Base-by-base conservation (phyloP, 2,888 invertebrate genomes). In the Nomada lathburiana region DNA sequence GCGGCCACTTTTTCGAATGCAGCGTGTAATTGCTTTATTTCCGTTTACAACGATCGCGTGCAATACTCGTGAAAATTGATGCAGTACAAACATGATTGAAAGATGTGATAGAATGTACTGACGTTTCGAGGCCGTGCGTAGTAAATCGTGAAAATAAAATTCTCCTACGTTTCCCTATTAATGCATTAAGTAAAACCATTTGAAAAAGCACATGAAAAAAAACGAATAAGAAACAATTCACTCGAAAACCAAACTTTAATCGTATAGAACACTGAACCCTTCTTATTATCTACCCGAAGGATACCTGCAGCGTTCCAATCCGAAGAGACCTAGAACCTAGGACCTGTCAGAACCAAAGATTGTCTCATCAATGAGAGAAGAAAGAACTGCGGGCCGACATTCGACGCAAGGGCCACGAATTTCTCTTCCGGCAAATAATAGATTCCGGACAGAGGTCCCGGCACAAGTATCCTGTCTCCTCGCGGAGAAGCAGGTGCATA, bases 401-500 rank as follows among this genome's bases (percentile, higher is more conserved):
- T 52, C 11, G 47, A 57, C 62, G 20, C 29, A 11, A 77, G 44
- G 53, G 72, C 64, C 79, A 75, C 69, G 62, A 64, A 60, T n/a
- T 52, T 80, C 47, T 29, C 72, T 80, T 77, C 84, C 73, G 70
- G 36, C 20, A 59, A 78, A 80, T 80, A 80, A 76, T 82, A 80
- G 77, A 81, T 68, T 60, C 47, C 26, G 60, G 20, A 64, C 10
- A 50, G 59, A 29, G 59, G 64, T 67, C 70, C 63, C 67, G 4
- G 53, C 53, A 59, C 76, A 69, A 80, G 74, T 81, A 80, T 89
- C 81, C 83, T 72, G 82, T 76, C 70, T 81, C 78, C 59, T 71
- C 50, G 57, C 18, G 71, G 76, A 68, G 52, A 82, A 83, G 89
- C 90, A 90, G 90, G 89, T 90, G 90, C 87, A 85, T 84, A 76